Percentiles rank a stretch among this genome's conserved stretches.
These are phyloP conservation scores for Indicator maculatus DNA, from an alignment of 2,113 vertebrate species.

Conservation along the genomic window DNA sequence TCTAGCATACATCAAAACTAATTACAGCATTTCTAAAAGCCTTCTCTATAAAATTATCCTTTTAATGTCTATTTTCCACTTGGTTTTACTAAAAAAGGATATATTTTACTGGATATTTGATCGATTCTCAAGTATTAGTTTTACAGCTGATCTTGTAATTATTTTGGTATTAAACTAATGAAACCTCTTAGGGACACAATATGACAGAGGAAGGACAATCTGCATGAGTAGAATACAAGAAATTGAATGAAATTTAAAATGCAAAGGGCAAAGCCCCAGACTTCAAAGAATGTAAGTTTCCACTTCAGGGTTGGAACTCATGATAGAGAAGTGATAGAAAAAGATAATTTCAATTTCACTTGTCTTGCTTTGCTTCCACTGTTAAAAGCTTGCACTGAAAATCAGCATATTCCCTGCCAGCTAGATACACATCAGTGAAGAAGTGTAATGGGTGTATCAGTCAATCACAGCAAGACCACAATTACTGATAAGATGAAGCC, in stretches of 20 bases:
- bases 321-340: not conserved
- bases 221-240: not conserved
- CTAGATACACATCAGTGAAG: not conserved
- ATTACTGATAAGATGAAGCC: not conserved
- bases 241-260: not conserved
- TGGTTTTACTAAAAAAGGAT: not conserved
- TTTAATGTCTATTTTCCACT: not conserved
- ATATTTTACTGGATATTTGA: not conserved
- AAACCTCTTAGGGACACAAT: not conserved
- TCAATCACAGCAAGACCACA: conserved; percentile 5
- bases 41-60: accelerated
- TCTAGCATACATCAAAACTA: not conserved
- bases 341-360: not conserved
- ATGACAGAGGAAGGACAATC: not conserved
- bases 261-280: not conserved
- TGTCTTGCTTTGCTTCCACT: not conserved
- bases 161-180: not conserved
- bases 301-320: not conserved
- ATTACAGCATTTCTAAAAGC: not conserved
- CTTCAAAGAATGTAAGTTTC: not conserved
- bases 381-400: not conserved
- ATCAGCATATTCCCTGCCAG: not conserved
- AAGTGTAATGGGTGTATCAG: not conserved
- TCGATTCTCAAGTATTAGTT: not conserved
- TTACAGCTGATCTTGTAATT: not conserved